These are phyloP conservation scores for Larimichthys crocea DNA, from an alignment of 2,113 vertebrate genomes.

Conservation along the genomic window DNA sequence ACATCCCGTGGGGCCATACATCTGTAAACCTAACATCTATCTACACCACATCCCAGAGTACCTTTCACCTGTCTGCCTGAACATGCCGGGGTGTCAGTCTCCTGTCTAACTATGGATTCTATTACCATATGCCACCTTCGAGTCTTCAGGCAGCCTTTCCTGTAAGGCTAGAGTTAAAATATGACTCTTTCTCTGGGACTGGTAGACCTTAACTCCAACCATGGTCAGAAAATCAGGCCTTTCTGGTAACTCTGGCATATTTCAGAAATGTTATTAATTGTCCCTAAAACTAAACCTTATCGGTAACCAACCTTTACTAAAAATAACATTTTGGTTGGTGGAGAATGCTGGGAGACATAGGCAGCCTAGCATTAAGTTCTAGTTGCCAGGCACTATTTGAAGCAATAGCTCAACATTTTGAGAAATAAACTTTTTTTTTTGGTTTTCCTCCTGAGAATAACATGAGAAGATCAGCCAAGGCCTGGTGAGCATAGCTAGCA, in stretches of 20 bases:
- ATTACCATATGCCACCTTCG: conserved; percentile 10
- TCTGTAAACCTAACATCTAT: conserved; percentile 54
- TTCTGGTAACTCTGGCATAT: too few relatives aligned
- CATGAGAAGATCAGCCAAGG: not conserved
- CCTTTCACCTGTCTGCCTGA: conserved; percentile 48
- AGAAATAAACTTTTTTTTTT: not conserved
- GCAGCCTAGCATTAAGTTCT: not conserved
- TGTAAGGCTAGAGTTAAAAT: conserved; percentile 23
- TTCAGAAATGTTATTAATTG: too few relatives aligned
- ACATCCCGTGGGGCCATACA: conserved; percentile 34
- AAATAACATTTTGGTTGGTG: not conserved
- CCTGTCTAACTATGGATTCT: conserved; percentile 35
- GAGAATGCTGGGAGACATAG: not conserved
- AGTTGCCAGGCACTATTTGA: conserved; percentile 12
- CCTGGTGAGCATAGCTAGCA: conserved; percentile 1
- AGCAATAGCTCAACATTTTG: not conserved
- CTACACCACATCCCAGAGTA: conserved; percentile 39
- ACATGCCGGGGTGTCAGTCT: conserved; percentile 48
- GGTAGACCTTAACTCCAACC: conserved; percentile 4
- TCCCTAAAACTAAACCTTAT: not conserved
- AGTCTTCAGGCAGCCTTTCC: conserved; percentile 19
- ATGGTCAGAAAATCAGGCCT: not conserved
- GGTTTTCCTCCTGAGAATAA: not conserved
- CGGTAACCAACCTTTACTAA: not conserved
- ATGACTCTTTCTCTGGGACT: not conserved